A percentile compares a stretch with the other conserved stretches of the same genome.
Evolutionary conservation across 2,113 vertebrate species (phyloP).

Genomic region (Asarcornis scutulata): DNA sequence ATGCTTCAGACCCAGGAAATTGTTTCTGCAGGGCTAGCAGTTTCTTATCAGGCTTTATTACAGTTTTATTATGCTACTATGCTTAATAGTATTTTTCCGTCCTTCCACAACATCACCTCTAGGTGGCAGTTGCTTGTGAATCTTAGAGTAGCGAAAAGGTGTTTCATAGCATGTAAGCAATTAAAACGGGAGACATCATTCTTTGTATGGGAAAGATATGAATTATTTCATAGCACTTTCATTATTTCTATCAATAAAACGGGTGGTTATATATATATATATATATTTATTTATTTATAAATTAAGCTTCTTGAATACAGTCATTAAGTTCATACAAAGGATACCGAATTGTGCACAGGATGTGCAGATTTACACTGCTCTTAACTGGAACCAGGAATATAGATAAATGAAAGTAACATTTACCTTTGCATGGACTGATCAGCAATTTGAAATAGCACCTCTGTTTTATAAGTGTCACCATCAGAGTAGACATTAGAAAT

Average conservation of each 20-base stretch:
- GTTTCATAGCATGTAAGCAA: too few species aligned
- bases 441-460: background rate
- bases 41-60: background rate
- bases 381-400: background rate
- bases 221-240: background rate
- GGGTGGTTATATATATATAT: background rate
- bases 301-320: background rate
- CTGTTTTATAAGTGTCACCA: background rate
- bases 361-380: background rate
- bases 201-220: background rate
- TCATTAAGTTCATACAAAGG: background rate
- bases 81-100: background rate
- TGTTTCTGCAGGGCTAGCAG: background rate
- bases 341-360: background rate
- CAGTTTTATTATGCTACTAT: background rate
- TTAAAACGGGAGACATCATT: background rate
- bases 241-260: background rate
- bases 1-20: background rate
- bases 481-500: background rate
- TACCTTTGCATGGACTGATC: background rate
- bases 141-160: background rate
- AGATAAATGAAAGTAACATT: background rate
- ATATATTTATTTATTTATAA: background rate
- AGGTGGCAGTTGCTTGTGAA: slow-evolving; percentile 4
- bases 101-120: background rate